Base-by-base conservation (phyloP, 2,888 invertebrate genomes). In the Ptychoptera albimana region DNA sequence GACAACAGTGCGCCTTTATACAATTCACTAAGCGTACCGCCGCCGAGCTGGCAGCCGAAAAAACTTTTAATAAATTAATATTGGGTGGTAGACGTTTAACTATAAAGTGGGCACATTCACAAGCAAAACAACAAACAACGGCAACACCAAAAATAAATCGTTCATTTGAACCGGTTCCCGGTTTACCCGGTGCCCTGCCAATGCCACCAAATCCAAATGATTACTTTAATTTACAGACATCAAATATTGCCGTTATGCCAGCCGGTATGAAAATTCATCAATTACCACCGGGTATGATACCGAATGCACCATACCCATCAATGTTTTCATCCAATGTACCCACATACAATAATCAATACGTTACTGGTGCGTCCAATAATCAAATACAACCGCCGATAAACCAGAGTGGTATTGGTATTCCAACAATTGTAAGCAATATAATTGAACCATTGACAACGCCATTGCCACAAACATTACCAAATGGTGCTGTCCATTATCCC, bases 81-180 rank as follows among this genome's bases (percentile, higher is more conserved):
- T 67, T 75, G 14, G 84, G 85, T 32, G 91, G 91, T 0, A 75
- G 92, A 50, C 73, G 94, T 40, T 72, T 97, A 2, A 91, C 91
- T n/a, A 93, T 98, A 50, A 93, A 97, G 60, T 98, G 98, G 98
- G 97, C 97, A 1, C 81, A 91, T 55, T 92, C 94, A 0, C 96
- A 96, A 67, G 93, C 82, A 2, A 70, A 79, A 39, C 74, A 76
- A 48, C 68, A 69, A 2, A 57, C 64, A 4, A 70, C 70, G 7
- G 59, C 61, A 1, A 68, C 66, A 43, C 68, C 67, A 1, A 70
- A 71, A 44, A 67, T 71, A 13, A 67, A 64, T 50, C 73, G 77
- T 48, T 23, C 42, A 12, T 62, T 80, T 44, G 82, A 84, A 55
- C 80, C 85, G 0, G 82, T 83, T 1, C 85, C 85, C 5, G 84